Evolutionary conservation across 1,140 invertebrate genomes (phyloP).

Genomic region (Philotrypesis tridentata): DNA sequence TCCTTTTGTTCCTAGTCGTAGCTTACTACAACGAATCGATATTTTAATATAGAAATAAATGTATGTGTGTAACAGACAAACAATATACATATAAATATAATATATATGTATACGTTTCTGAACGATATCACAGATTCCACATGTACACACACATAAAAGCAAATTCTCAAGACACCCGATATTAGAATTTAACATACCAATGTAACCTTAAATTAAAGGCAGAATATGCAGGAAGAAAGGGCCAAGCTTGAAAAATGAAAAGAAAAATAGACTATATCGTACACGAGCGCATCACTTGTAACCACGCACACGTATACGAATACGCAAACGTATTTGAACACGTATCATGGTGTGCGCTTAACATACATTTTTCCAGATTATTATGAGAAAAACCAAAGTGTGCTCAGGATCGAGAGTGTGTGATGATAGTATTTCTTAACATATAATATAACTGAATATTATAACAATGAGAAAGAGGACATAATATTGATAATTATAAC

Average conservation of each 20-base stretch:
- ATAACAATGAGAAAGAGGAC: background rate
- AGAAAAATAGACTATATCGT: slow-evolving; percentile 9
- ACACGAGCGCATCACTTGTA: slow-evolving; percentile 16
- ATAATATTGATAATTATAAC: slow-evolving; percentile 34
- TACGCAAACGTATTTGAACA: slow-evolving; percentile 27
- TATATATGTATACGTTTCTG: background rate
- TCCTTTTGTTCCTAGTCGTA: slow-evolving; percentile 24
- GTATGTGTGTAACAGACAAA: slow-evolving; percentile 1
- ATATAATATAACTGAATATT: background rate
- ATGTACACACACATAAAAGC: too few species aligned
- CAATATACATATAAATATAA: background rate
- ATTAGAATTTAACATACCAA: too few species aligned
- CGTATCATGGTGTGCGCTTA: slow-evolving; percentile 1
- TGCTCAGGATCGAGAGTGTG: background rate
- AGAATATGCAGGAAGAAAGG: too few species aligned
- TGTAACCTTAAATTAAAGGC: too few species aligned
- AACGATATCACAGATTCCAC: background rate
- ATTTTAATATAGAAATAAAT: slow-evolving; percentile 19
- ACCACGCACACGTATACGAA: slow-evolving; percentile 44
- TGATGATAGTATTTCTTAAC: slow-evolving; percentile 4
- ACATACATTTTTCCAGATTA: slow-evolving; percentile 21
- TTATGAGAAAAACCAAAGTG: background rate
- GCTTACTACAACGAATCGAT: slow-evolving; percentile 44
- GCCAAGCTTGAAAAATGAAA: too few species aligned
- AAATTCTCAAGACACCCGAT: background rate